Percentiles rank a stretch among this genome's conserved stretches.
phyloP scores from a whole-genome alignment of 2,888 invertebrate genomes.

The Papilio gigon region DNA sequence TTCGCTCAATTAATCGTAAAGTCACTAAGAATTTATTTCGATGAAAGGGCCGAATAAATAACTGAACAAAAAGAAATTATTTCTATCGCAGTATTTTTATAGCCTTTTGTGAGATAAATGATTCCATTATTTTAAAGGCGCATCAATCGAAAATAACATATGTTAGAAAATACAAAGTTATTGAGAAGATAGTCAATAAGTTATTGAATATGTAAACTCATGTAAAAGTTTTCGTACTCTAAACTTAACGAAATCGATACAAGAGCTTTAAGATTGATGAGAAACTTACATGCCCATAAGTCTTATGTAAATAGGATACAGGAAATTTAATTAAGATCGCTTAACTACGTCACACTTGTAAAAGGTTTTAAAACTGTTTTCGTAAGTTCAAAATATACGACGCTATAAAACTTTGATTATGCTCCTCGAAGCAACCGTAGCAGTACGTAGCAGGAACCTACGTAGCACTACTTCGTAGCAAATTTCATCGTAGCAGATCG shows the following conservation, averaged over 20 bases:
- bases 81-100: not conserved
- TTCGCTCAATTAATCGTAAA: not conserved
- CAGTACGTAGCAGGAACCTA: not conserved
- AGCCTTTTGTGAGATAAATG: not conserved
- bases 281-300: not conserved
- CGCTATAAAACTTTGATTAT: not conserved
- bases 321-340: constrained; percentile 20
- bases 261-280: constrained; percentile 7
- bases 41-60: not conserved
- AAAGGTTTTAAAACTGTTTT: not conserved
- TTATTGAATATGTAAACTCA: not conserved
- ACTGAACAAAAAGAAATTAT: not conserved
- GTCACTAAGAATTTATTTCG: not conserved
- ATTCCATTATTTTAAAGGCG: not conserved
- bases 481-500: not conserved
- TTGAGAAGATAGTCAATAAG: not conserved
- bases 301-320: not conserved
- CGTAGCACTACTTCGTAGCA: not conserved
- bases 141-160: too few relatives aligned
- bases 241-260: constrained; percentile 1
- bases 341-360: not conserved
- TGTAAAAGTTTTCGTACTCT: not conserved
- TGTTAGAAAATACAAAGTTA: too few relatives aligned
- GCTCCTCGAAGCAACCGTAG: not conserved
- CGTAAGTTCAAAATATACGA: not conserved